phyloP scores from a whole-genome alignment of 2,113 vertebrate genomes.

The Cygnus buccinator region DNA sequence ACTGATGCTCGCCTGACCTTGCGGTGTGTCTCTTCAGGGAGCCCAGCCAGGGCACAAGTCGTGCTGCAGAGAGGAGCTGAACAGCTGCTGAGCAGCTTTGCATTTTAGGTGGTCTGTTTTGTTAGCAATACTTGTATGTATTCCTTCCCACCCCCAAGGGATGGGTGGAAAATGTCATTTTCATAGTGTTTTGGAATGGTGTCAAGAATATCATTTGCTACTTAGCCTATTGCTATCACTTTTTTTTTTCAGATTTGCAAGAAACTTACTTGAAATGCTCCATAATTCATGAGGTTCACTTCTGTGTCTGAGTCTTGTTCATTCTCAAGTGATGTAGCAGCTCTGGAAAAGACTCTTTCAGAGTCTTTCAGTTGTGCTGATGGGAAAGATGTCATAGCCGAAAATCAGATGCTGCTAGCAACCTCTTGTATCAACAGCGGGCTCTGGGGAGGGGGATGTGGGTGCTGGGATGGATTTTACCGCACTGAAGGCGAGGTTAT shows the following conservation, averaged over 20 bases:
- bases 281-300: background rate
- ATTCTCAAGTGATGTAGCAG: background rate
- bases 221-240: background rate
- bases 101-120: background rate
- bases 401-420: background rate
- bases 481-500: background rate
- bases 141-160: background rate
- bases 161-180: background rate
- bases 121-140: background rate
- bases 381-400: background rate
- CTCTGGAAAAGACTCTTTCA: background rate
- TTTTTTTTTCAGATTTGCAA: background rate
- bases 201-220: background rate
- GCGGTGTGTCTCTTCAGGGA: background rate
- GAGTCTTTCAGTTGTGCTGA: background rate
- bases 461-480: background rate
- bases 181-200: background rate
- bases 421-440: accelerated
- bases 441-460: background rate
- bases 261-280: background rate
- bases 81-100: background rate
- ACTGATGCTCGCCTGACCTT: background rate
- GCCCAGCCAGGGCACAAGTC: background rate
- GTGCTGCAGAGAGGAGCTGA: background rate
- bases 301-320: background rate